phyloP scores from a whole-genome alignment of 2,113 vertebrate genomes.

The Xerus inauris region DNA sequence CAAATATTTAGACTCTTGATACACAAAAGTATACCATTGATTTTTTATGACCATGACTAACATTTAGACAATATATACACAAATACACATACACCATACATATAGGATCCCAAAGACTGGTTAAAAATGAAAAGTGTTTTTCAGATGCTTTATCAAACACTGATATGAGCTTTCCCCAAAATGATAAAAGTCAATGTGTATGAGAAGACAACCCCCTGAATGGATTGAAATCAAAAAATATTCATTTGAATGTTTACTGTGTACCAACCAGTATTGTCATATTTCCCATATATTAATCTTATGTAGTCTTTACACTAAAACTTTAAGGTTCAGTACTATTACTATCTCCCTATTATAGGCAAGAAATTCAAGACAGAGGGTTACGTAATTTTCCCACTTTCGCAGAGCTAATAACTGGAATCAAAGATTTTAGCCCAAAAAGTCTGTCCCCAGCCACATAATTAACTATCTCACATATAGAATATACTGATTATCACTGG shows the following conservation, averaged over 20 bases:
- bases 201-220: background rate
- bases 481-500: background rate
- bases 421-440: background rate
- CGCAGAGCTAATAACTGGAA: background rate
- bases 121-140: background rate
- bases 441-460: background rate
- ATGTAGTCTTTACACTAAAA: background rate
- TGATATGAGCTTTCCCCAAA: background rate
- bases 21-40: background rate
- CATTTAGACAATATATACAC: background rate
- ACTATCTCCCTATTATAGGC: background rate
- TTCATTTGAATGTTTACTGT: background rate
- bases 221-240: background rate
- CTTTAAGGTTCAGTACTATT: background rate
- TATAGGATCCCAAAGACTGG: background rate
- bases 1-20: background rate
- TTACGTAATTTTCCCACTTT: background rate
- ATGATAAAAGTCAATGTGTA: background rate
- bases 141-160: background rate
- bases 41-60: background rate
- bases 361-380: background rate
- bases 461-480: background rate
- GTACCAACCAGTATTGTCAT: background rate
- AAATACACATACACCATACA: background rate
- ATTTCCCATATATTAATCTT: background rate